Evolutionary conservation across 2,888 invertebrate species (phyloP).

Genomic region (Panopea generosa): DNA sequence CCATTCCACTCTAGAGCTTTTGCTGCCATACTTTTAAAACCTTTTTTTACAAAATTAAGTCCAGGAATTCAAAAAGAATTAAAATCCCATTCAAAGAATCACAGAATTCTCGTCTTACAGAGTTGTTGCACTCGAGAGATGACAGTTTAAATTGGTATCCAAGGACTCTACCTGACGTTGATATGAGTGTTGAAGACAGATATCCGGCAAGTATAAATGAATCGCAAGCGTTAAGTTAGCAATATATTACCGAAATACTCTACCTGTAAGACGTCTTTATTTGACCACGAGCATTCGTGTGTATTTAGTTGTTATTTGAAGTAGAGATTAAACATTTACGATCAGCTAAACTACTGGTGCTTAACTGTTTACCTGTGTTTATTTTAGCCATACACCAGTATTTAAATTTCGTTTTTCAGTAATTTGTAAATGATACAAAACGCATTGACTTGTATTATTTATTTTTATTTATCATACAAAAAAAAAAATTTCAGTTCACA

Average conservation of each 20-base stretch:
- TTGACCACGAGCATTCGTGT: slow-evolving; percentile 15
- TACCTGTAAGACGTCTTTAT: slow-evolving; percentile 20
- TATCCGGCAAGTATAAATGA: slow-evolving; percentile 55
- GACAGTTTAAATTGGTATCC: slow-evolving; percentile 48
- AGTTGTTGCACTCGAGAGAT: slow-evolving; percentile 10
- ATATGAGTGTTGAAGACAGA: slow-evolving; percentile 60
- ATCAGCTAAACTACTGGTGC: not conserved
- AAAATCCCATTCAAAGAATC: slow-evolving; percentile 45
- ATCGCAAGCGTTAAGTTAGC: slow-evolving; percentile 50
- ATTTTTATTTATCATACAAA: too few species aligned
- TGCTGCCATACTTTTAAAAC: slow-evolving; percentile 31
- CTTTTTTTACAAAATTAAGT: slow-evolving; percentile 8
- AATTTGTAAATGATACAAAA: too few species aligned
- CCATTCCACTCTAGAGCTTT: slow-evolving; percentile 44
- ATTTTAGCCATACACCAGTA: too few species aligned
- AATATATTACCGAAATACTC: slow-evolving; percentile 26
- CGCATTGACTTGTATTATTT: too few species aligned
- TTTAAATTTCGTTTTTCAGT: too few species aligned
- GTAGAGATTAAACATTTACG: slow-evolving; percentile 35
- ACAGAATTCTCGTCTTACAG: slow-evolving; percentile 21
- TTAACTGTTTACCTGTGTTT: too few species aligned
- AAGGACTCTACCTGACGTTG: slow-evolving; percentile 40
- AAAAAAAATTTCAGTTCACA: too few species aligned
- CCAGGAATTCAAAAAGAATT: slow-evolving; percentile 41
- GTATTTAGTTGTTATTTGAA: slow-evolving; percentile 51